Base-by-base conservation (phyloP, 2,113 vertebrate species). In the Nothobranchius furzeri region DNA sequence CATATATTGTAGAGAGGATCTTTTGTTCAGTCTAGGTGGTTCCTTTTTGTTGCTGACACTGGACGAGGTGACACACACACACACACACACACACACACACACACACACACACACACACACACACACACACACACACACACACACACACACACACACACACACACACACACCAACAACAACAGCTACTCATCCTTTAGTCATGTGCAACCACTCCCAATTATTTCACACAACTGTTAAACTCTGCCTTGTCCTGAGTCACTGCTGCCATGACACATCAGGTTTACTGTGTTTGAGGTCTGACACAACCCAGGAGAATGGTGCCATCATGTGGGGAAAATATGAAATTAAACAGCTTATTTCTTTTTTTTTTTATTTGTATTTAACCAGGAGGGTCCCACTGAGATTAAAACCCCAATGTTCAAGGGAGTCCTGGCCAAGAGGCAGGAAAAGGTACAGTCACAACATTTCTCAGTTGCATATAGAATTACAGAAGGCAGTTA, bases 161-260 rank as follows among this genome's bases (percentile, higher is more conserved):
- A 20, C 20, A 20, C 20, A 20, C 20, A 20, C 20, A 20, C 20
- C 20, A 20, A 20, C 2, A 73, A 75, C 2, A 15, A 5, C 60
- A 62, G 17, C 81, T 78, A 68, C 73, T 80, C 81, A 81, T 36
- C 46, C 51, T 61, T 11, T 45, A 63, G 75, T 75, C 75, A 67
- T 71, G 30, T 7, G 1, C 53, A 42, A 30, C 60, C 76, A 64
- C 50, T 9, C 79, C 77, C 37, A 5, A 14, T 42, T 54, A 46
- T 63, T 57, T 61, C 35, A 25, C 9, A 48, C 50, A 2, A 54
- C 13, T 35, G 40, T 4, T 9, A 51, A 30, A 37, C 17, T 57
- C 30, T 62, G n/a, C 7, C 8, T 12, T 14, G 10, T 30, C 3
- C 15, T 20, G 11, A 64, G 64, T 76, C 45, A 0, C 4, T 4